Evolutionary conservation across 2,797 vertebrate species (phyloP).

Genomic region (Babyrousa celebensis): DNA sequence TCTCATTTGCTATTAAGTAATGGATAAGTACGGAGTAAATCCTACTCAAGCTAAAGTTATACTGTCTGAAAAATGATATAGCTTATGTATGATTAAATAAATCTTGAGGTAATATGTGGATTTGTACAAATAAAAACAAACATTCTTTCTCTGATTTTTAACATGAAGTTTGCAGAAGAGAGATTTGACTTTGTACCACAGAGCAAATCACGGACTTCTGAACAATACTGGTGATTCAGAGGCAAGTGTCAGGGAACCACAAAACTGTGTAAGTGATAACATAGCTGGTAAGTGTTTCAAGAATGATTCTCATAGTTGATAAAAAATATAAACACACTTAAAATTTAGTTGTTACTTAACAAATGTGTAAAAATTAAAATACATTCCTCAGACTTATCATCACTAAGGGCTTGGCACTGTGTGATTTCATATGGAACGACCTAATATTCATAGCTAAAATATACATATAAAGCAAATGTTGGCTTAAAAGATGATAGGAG

Average conservation of each 20-base stretch:
- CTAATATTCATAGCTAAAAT: conserved; percentile 79
- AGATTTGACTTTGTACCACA: conserved; percentile 66
- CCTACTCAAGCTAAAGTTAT: background rate
- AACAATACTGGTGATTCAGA: conserved; percentile 53
- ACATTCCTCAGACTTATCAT: conserved; percentile 79
- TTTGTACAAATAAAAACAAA: background rate
- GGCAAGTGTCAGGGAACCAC: conserved; percentile 79
- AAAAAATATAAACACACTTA: conserved; percentile 74
- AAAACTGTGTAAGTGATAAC: conserved; percentile 81
- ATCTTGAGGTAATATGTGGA: background rate
- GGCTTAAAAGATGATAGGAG: conserved; percentile 69
- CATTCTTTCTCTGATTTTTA: conserved; percentile 38
- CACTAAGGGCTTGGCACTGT: conserved; percentile 38
- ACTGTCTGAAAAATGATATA: conserved; percentile 5
- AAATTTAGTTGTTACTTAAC: conserved; percentile 84
- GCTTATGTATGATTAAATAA: background rate
- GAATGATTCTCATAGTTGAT: conserved; percentile 79
- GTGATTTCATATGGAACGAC: conserved; percentile 70
- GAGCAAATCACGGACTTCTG: conserved; percentile 73
- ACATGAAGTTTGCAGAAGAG: conserved; percentile 56
- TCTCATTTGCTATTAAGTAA: background rate
- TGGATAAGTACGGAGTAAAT: background rate
- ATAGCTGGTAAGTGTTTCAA: conserved; percentile 58
- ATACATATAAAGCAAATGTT: conserved; percentile 72
- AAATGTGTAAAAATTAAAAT: conserved; percentile 86